Evolutionary conservation across 1,140 invertebrate species (phyloP).

Genomic region (Lasioglossum albipes): DNA sequence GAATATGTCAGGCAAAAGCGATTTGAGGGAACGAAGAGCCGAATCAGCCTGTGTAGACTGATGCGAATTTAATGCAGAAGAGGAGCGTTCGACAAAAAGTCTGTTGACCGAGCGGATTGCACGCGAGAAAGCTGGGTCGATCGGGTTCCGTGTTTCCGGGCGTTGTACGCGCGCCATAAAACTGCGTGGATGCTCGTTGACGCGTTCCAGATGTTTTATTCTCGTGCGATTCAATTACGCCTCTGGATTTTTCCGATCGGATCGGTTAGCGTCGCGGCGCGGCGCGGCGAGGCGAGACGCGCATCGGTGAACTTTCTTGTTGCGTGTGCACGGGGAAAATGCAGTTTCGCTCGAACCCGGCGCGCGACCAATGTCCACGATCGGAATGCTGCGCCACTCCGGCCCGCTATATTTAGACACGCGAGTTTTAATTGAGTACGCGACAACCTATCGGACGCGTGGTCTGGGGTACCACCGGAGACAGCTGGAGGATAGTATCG

Average conservation of each 20-base stretch:
- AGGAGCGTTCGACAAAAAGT: no score
- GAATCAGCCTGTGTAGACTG: no score
- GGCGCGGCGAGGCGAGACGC: neutral
- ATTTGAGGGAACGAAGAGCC: no score
- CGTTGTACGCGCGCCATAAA: neutral
- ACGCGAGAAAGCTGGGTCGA: conserved; percentile 16
- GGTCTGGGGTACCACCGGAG: conserved; percentile 4
- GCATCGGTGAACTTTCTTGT: conserved; percentile 14
- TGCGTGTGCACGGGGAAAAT: neutral
- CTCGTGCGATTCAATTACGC: neutral
- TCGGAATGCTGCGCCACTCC: conserved; percentile 60
- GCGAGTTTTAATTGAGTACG: conserved; percentile 65
- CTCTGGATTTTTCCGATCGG: neutral
- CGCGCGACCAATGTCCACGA: conserved; percentile 56
- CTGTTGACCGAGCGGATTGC: neutral
- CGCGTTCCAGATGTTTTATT: neutral
- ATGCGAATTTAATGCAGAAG: no score
- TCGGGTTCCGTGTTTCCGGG: conserved; percentile 22
- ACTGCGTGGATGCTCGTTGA: neutral
- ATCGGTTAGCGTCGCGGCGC: no score
- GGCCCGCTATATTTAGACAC: conserved; percentile 67
- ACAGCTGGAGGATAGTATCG: conserved; percentile 17
- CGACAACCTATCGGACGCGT: conserved; percentile 49
- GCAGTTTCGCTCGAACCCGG: neutral
- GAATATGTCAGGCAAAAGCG: no score